Evolutionary conservation across 2,888 invertebrate genomes (phyloP), one percentile per base, ranked within the genome.

Genomic region (Euzophera pinguis): DNA sequence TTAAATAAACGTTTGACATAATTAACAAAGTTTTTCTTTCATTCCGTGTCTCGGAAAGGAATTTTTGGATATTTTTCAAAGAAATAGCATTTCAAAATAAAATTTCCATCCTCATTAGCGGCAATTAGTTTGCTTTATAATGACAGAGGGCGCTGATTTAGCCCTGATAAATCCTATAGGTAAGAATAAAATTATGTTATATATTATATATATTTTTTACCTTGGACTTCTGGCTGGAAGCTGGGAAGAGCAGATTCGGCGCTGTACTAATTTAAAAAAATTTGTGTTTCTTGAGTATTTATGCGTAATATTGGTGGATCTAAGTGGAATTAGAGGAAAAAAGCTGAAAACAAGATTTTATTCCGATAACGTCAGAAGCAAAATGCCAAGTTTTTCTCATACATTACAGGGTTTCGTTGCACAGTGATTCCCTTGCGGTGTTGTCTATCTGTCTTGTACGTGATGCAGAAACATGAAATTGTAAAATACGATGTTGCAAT

Each of bases 81-180:
- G 39, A 29, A 50, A 39, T 50, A 39, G 39, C 39, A 22, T 47
- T 37, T 3, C 10, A 38, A 49, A 49, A 49, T 49, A 50, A 50
- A 50, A 50, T 50, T 29, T 32, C 39, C 3, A 16, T 32, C 32
- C 27, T 50, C 49, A 50, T 50, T 50, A 50, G 10, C 27, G 9
- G 7, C 49, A 50, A 50, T 50, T 50, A 50, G 49, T 50, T 32
- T 16, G 49, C 29, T 13, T 13, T 39, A 29, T 50, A 50, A 50
- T 50, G 49, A 50, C 39, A 50, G 49, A 27, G 49, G 49, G 49
- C 39, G 39, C 29, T 13, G 14, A 14, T 14, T 12, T 16, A 3
- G 45, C 16, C 4, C 12, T 45, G 45, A 45, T 45, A 34, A n/a
- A n/a, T n/a, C n/a, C n/a, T n/a, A n/a, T n/a, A n/a, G n/a, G n/a